Base-by-base conservation (phyloP, 2,113 vertebrate genomes). In the Nothocercus julius region DNA sequence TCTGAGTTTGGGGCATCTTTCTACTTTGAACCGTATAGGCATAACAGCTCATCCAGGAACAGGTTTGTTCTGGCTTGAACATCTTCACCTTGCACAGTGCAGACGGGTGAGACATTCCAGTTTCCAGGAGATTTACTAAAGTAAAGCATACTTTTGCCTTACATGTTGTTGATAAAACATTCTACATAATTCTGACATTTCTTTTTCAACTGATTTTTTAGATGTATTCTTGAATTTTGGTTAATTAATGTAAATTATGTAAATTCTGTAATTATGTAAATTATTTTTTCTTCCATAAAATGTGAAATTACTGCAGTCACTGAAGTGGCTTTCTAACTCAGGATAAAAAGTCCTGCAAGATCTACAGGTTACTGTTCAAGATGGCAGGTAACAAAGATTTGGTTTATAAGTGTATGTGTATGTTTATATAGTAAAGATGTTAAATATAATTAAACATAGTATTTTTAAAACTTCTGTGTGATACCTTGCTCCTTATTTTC, bases 71-170 rank as follows among this genome's bases (percentile, higher is more conserved):
- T 40, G 9, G 8, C 13, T 30, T 20, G 7, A 54, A 11, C 44
- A 16, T 73, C 25, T 74, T 80, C 9, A 5, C n/a, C 72, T 45
- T 85, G 14, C 0, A 3, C 17, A 20, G 15, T 9, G 4, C 2
- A 38, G 13, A 40, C 1, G 5, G 3, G 17, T 24, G n/a, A 42
- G 24, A 82, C 10, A 11, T 11, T 6, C 1, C 5, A 22, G 2
- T 82, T 90, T 36, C 21, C 54, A 11, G 10, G 7, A 17, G 13
- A 54, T 74, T 85, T 34, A 4, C 10, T 32, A 20, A 4, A 62
- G 4, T 7, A 32, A 30, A 87, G 14, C 6, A 70, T 77, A 14
- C 1, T 24, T 84, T n/a, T 49, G 7, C 63, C 18, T 56, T 56
- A 51, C 2, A 9, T 20, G 6, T 16, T 44, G 13, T 28, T 54